Evolutionary conservation across 2,888 invertebrate genomes (phyloP).

Genomic region (Spodoptera exigua): DNA sequence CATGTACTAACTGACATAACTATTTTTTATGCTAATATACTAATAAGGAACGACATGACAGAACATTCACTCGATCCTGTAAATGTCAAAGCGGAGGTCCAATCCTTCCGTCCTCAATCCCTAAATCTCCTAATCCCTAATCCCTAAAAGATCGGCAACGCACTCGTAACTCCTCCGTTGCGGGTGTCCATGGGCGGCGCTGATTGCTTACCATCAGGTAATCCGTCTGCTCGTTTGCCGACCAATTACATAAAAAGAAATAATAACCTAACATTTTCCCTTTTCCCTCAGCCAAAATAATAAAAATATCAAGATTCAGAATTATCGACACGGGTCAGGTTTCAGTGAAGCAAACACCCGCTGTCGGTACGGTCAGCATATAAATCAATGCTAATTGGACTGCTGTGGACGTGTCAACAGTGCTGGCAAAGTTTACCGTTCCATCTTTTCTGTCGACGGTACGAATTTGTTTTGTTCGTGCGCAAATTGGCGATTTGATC

Average conservation of each 20-base stretch:
- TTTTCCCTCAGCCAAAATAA: constrained; percentile 15
- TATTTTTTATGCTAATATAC: no score
- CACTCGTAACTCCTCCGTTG: no score
- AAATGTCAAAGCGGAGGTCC: no score
- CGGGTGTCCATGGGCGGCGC: no score
- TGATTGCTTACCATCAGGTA: no score
- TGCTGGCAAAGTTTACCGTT: constrained; percentile 31
- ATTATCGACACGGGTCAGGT: constrained; percentile 19
- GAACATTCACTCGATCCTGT: no score
- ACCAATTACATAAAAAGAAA: not conserved
- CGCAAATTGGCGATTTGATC: constrained; percentile 29
- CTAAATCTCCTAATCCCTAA: no score
- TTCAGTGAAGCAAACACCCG: constrained; percentile 40
- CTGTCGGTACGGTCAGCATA: constrained; percentile 53
- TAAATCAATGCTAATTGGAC: constrained; percentile 63
- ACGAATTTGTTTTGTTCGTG: constrained; percentile 20
- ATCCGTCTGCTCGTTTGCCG: no score
- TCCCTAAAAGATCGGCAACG: no score
- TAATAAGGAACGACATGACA: no score
- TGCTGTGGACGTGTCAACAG: constrained; percentile 56
- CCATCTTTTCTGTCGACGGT: constrained; percentile 41
- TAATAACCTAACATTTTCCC: not conserved
- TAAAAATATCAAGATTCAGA: constrained; percentile 22
- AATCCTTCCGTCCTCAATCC: no score
- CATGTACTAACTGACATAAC: no score